A percentile compares a stretch with the other conserved stretches of the same genome.
Conservation (phyloP, 2,797 vertebrate species). For the Neoniphon sammara region DNA sequence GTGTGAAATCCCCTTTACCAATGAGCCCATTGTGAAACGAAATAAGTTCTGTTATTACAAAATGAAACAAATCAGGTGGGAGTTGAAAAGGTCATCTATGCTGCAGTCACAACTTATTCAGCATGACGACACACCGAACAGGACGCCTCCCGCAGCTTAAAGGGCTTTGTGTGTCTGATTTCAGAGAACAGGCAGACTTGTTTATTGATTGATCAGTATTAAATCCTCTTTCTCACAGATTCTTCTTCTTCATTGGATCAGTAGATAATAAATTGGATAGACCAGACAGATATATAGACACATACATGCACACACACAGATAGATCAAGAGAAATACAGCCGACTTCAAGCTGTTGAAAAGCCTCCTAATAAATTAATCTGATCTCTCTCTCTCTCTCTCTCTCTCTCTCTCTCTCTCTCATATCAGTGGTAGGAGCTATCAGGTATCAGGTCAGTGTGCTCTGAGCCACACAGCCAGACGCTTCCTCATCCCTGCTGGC, state of each 20-base stretch:
- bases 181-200: neutral
- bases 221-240: too few relatives aligned
- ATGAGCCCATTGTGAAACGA: constrained; percentile 15
- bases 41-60: constrained; percentile 17
- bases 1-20: constrained; percentile 32
- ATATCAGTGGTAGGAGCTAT: constrained; percentile 20
- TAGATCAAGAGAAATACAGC: neutral
- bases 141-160: neutral
- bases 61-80: neutral
- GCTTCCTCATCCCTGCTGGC: constrained; percentile 35
- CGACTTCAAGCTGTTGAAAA: neutral
- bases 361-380: constrained; percentile 12
- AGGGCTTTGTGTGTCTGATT: neutral
- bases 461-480: constrained; percentile 30
- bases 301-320: neutral
- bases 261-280: too few relatives aligned
- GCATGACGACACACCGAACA: neutral
- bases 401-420: constrained; percentile 2
- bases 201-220: neutral
- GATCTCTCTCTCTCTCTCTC: neutral
- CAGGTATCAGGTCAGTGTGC: constrained; percentile 36
- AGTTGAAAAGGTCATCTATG: constrained; percentile 4
- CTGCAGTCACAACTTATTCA: neutral
- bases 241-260: too few relatives aligned
- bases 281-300: neutral